Conservation (phyloP, 2,113 vertebrate species). For the Vimba vimba region DNA sequence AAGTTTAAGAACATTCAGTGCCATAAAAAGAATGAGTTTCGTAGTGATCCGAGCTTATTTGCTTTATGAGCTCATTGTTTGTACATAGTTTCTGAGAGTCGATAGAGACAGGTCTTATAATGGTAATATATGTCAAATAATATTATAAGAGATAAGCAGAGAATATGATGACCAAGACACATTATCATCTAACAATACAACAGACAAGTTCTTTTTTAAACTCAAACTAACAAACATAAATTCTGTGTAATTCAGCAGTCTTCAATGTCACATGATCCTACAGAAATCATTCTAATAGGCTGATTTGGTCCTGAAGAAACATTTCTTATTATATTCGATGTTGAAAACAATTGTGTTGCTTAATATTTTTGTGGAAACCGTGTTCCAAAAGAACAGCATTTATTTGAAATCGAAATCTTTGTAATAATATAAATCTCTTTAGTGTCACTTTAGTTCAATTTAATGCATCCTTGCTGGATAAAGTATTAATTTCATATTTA, state of each 20-base stretch:
- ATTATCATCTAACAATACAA: neutral
- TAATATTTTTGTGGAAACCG: neutral
- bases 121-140: neutral
- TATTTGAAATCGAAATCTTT: neutral
- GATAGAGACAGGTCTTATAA: neutral
- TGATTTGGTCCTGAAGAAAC: neutral
- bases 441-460: neutral
- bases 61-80: slow-evolving; percentile 12
- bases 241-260: neutral
- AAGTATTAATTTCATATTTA: neutral
- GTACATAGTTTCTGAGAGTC: neutral
- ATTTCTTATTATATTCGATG: neutral
- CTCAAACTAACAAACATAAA: neutral
- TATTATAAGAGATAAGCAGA: neutral
- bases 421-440: neutral
- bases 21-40: neutral
- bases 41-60: neutral
- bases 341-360: neutral
- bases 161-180: neutral
- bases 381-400: neutral
- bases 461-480: neutral
- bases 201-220: neutral
- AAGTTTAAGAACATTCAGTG: neutral
- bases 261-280: neutral
- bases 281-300: neutral